phyloP scores from a whole-genome alignment of 1,140 invertebrate species.

The Tigriopus japonicus region DNA sequence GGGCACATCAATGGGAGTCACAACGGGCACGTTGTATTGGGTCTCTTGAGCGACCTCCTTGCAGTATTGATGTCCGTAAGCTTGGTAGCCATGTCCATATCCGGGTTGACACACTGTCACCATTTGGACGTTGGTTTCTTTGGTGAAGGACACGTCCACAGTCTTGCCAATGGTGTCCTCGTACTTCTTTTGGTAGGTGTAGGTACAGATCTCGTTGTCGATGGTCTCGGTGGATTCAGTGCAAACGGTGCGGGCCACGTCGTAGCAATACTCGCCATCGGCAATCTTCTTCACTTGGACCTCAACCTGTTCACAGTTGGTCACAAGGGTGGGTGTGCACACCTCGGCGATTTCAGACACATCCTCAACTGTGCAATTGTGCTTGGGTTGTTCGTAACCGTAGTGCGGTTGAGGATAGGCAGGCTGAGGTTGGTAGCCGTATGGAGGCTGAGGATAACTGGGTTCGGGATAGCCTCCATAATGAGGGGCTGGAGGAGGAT shows the following conservation, averaged over 20 bases:
- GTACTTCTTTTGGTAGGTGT: conserved; percentile 10
- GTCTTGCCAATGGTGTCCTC: conserved; percentile 14
- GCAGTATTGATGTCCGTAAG: background rate
- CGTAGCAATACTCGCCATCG: conserved; percentile 12
- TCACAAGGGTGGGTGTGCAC: conserved; percentile 12
- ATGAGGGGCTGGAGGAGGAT: background rate
- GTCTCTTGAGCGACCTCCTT: conserved; percentile 15
- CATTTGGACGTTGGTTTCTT: conserved; percentile 10
- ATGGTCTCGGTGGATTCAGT: conserved; percentile 14
- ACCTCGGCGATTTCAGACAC: conserved; percentile 10
- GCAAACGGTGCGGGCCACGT: conserved; percentile 12
- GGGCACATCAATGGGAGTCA: conserved; percentile 12
- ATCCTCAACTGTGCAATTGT: conserved; percentile 14
- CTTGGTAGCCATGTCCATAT: conserved; percentile 6
- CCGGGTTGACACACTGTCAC: conserved; percentile 12
- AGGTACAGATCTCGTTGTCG: conserved; percentile 14
- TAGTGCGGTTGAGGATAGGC: conserved; percentile 6
- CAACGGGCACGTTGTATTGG: conserved; percentile 11
- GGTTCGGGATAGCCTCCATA: background rate
- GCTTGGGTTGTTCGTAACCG: conserved; percentile 12
- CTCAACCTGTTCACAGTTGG: conserved; percentile 8
- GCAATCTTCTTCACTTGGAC: conserved; percentile 7
- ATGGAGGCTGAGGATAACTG: background rate
- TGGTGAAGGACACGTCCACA: conserved; percentile 12
- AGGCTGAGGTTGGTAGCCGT: background rate